Evolutionary conservation across 2,888 invertebrate genomes (phyloP), one percentile per base, ranked within the genome.

Genomic region (Torymus texanus): DNA sequence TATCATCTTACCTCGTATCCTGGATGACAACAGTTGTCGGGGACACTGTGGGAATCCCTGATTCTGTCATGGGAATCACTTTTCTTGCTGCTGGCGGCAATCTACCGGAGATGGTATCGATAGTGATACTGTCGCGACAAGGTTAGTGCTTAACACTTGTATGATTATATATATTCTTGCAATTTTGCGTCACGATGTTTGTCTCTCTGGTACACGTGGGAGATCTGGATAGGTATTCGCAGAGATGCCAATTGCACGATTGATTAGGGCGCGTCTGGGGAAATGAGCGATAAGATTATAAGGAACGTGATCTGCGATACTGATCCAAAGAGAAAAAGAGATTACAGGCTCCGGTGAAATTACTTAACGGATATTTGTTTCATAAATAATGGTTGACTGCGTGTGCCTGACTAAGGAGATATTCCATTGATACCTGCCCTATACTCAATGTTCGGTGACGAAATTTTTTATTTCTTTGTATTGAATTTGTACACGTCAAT

Each of bases 1-100:
- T 92, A 0, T 94, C 96, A 83, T 96, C 97, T 0, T 98, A 97
- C 87, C 85, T 97, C 74, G 95, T 97, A 41, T 95, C 97, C 0
- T 98, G 98, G 98, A 96, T 97, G 94, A 95, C 97, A 88, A 94
- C 96, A 51, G 92, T 95, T 3, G 94, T 97, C 83, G 97, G 97
- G 50, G 93, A 94, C 82, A 95, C 96, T 0, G 93, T 97, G 61
- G 92, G 92, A 4, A 95, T 98, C 68, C 95, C 97, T 0, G 97
- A 97, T 85, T 95, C 96, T 12, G 94, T 98, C 0, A 96, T 97
- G 95, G 98, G 97, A 2, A 94, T 98, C 86, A 97, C 97, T 0
- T 95, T 98, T 86, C 91, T 97, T 81, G 97, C 97, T 0, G 96
- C 96, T 18, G 98, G 97, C 2, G 97, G 97, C 1, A 96, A 96